phyloP scores from a whole-genome alignment of 2,888 invertebrate genomes.

The Lypha dubia region DNA sequence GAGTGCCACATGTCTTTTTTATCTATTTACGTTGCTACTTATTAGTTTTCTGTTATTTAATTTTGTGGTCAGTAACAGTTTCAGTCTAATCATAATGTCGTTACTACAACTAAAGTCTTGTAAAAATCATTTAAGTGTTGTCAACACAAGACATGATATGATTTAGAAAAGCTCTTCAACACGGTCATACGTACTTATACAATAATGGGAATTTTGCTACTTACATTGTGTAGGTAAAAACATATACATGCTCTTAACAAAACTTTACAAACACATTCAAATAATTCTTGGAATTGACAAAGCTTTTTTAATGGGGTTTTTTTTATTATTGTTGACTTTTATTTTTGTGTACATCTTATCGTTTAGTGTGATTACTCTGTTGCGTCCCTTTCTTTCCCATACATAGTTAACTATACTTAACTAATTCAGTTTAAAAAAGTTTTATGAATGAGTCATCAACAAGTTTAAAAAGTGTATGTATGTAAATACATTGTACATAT shows the following conservation, averaged over 20 bases:
- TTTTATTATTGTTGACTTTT: neutral
- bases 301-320: slow-evolving; percentile 61
- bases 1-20: too few relatives aligned
- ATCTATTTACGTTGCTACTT: too few relatives aligned
- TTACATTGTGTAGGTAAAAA: neutral
- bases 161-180: slow-evolving; percentile 29
- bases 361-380: slow-evolving; percentile 36
- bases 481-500: too few relatives aligned
- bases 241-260: neutral
- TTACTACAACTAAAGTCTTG: too few relatives aligned
- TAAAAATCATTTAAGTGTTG: too few relatives aligned
- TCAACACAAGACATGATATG: neutral
- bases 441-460: slow-evolving; percentile 67
- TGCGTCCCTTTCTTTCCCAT: slow-evolving; percentile 38
- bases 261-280: slow-evolving; percentile 39
- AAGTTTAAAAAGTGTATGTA: slow-evolving; percentile 47
- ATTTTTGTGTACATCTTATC: slow-evolving; percentile 21
- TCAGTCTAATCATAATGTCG: too few relatives aligned
- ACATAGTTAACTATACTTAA: neutral
- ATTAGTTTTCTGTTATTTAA: too few relatives aligned
- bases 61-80: too few relatives aligned
- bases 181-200: too few relatives aligned
- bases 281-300: slow-evolving; percentile 66
- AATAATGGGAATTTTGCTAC: slow-evolving; percentile 29
- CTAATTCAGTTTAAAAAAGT: slow-evolving; percentile 28